Base-by-base conservation (phyloP, 2,888 invertebrate genomes). In the Synergus umbraculus region DNA sequence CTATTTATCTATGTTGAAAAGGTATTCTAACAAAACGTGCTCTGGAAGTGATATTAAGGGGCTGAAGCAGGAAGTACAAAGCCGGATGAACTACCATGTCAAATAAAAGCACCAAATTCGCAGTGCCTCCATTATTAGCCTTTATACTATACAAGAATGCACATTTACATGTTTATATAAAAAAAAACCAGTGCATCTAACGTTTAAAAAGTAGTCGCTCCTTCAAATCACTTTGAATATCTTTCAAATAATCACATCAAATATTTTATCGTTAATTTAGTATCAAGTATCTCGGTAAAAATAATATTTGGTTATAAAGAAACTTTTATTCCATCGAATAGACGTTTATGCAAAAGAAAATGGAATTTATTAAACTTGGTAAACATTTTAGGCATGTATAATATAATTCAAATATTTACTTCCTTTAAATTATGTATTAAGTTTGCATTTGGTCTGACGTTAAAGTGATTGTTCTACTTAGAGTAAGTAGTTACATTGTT, bases 1-100 rank as follows among this genome's bases (percentile, higher is more conserved):
- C 54, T 49, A 49, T n/a, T 54, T 54, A n/a, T 54, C 54, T 54
- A n/a, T n/a, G n/a, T 54, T 54, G n/a, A 54, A 54, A 54, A 54
- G 2, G 54, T 54, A 54, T n/a, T 54, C 54, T n/a, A 54, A 8
- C 54, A 12, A n/a, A n/a, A 54, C 2, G 54, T 7, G 18, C 18
- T 9, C 54, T 18, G 54, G 7, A 8, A 54, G n/a, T 58, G 9
- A 18, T 58, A 58, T 18, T 9, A 58, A 58, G 18, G 54, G 18
- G 9, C n/a, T 58, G n/a, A 58, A 58, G n/a, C 18, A 18, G 54
- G 4, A 58, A 58, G 54, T 3, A 58, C 9, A 58, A 58, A 58
- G 18, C 54, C n/a, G 54, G 18, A 18, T 58, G 9, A 18, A 58
- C 54, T 9, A 18, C 9, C n/a, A 58, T 58, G 18, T 58, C 18